Evolutionary conservation across 1,140 invertebrate genomes (phyloP), one percentile per base, ranked within the genome.

Genomic region (Vollenhovia emeryi): DNA sequence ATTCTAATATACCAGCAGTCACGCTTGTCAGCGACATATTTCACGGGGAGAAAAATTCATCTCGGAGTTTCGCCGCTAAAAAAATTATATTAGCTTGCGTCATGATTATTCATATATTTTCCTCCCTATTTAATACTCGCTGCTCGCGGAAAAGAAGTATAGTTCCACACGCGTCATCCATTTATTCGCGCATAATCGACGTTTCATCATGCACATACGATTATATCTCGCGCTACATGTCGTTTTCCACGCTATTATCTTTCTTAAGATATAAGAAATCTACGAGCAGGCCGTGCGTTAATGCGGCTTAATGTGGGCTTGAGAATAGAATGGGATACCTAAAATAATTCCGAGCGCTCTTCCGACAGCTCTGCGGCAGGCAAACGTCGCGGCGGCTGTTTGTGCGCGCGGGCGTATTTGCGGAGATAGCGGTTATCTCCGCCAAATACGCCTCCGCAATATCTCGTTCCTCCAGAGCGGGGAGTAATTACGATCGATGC

Each of bases 341-440:
- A 50, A 64, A n/a, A 62, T 78, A 66, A 78, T 66, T 3, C 11
- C 59, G n/a, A 52, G 27, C 30, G n/a, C 4, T 4, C 24, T 30
- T 40, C 55, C 40, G 21, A 45, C 24, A n/a, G 21, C 13, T 69
- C 27, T 43, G n/a, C n/a, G 33, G 13, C 24, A 21, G 36, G 30
- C 43, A 48, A 80, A 80, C 62, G 30, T 52, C 48, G 76, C 62
- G 24, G 18, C 62, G 50, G 7, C 36, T 80, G 64, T 80, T 59
- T 71, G 48, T 30, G 24, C 64, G 75, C 40, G 21, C 43, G 30
- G 43, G 24, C 27, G 21, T 82, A 82, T 82, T 82, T 82, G 78
- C 78, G 27, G 36, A 82, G 78, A 82, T 82, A 73, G 66, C 40
- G 50, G 78, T 82, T 82, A 82, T 82, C 78, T 71, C n/a, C 18